These are phyloP conservation scores for Drosophila persimilis DNA, from an alignment of 1,140 invertebrate species.

Conservation along the genomic window DNA sequence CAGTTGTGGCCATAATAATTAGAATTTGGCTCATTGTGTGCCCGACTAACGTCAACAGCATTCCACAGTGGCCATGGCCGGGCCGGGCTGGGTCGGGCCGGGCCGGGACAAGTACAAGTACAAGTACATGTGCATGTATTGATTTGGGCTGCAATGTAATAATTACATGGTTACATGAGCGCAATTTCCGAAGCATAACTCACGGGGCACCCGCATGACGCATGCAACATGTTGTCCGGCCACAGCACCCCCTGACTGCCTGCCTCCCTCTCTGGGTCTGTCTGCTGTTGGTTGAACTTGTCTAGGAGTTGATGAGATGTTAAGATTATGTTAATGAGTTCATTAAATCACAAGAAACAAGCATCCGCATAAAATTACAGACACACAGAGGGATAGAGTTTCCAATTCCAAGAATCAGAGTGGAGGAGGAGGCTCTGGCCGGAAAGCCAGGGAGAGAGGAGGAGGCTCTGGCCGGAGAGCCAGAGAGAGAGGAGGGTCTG, in stretches of 20 bases:
- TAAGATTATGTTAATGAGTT: slow-evolving; percentile 81
- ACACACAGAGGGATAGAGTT: slow-evolving; percentile 7
- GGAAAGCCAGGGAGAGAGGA: too few species aligned
- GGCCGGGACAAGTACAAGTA: too few species aligned
- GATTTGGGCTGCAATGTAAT: slow-evolving; percentile 68
- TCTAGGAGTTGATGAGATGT: slow-evolving; percentile 74
- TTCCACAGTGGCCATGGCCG: neutral
- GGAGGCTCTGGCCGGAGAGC: too few species aligned
- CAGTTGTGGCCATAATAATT: slow-evolving; percentile 45
- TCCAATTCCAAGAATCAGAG: too few species aligned
- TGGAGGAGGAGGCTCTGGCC: too few species aligned
- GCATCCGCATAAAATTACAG: slow-evolving; percentile 39
- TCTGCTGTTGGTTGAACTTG: slow-evolving; percentile 51
- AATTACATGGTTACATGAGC: slow-evolving; percentile 75
- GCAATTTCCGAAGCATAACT: slow-evolving; percentile 71
- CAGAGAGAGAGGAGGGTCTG: too few species aligned
- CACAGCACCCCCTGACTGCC: slow-evolving; percentile 5
- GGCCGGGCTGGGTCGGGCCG: slow-evolving; percentile 9
- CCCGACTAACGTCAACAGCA: slow-evolving; percentile 8
- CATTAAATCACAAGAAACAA: slow-evolving; percentile 74
- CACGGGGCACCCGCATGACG: slow-evolving; percentile 21
- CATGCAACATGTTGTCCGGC: slow-evolving; percentile 71
- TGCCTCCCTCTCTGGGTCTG: neutral
- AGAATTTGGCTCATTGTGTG: slow-evolving; percentile 37
- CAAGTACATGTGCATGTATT: slow-evolving; percentile 30